Base-by-base conservation (phyloP, 92 coral and sea anemone species). In the Siderastrea siderea region DNA sequence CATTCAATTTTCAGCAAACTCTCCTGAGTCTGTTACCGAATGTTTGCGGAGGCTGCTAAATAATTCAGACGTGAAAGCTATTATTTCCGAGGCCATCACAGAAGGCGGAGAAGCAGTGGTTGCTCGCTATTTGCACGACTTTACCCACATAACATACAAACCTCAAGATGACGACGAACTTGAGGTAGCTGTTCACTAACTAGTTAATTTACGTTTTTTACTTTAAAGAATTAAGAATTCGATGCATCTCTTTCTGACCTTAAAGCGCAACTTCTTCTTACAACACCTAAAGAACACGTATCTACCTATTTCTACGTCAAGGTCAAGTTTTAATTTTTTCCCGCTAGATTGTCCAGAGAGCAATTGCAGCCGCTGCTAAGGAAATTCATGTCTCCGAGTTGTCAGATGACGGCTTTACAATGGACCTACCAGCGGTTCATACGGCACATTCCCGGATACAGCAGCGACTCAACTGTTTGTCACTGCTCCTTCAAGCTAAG, bases 121-220 rank as follows among this genome's bases (percentile, higher is more conserved):
- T 46, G 80, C 66, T 74, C 71, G 92, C 78, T 94, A 91, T 66
- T 81, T 91, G 70, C 87, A 94, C 57, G 96, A 93, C 83, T 93
- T 91, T 76, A 77, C 90, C 2, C 96, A 93, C 72, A 91, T 93
- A 94, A 78, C 68, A 55, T 91, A 91, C 92, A 80, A 75, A 76
- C 90, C 96, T 47, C 76, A 55, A 45, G 82, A 57, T 11, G 92
- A 68, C 3, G 81, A 54, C 13, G 96, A 84, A 60, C 77, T 68
- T 47, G 92, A 90, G 96, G 94, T 92, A 89, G 66, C 45, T 2
- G 63, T 46, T 53, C 13, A 49, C 59, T 43, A 67, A 13, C 38
- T 67, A 6, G 11, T 19, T n/a, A 50, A 15, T 73, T 14, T n/a
- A 3, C 26, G 62, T 17, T 74, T n/a, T 2, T 68, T 26, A 8